Evolutionary conservation across 2,797 vertebrate species (phyloP), one percentile per base, ranked within the genome.

Genomic region (Pampus argenteus): DNA sequence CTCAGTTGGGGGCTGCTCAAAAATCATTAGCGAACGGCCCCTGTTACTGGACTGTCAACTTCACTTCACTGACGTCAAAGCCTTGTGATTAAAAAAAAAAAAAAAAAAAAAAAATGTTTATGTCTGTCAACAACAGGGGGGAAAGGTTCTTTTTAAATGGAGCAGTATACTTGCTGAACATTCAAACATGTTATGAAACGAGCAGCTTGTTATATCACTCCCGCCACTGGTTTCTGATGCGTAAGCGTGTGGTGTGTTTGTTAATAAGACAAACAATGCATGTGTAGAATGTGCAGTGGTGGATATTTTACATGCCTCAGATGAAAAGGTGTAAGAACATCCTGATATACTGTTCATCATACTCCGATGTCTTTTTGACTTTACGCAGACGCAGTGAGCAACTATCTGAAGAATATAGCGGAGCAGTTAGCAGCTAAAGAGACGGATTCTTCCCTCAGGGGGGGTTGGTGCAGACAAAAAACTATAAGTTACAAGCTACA

Each of bases 11-110:
- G 96, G 96, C 95, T 95, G 95, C 95, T 98, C 96, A 96, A 94
- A 96, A 97, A 97, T 96, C 96, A 94, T 98, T 98, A 98, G 96
- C 95, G 89, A 95, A 89, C 95, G 95, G 95, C 95, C 95, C 95
- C 95, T 91, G 94, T 95, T 95, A 95, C 95, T 84, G 94, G 94
- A 91, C 94, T 96, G 97, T 96, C 96, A 96, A 92, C 92, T 92
- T 85, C 93, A 88, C 93, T 95, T 92, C 93, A 82, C 90, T 75
- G 50, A 74, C 90, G 91, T 94, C 93, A 93, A 90, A 88, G 85
- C 84, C 6, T 65, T 2, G 82, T 72, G 44, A 81, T 83, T 89
- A 83, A 87, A 84, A 85, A 89, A 65, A 7, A 60, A 36, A 90
- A 74, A 88, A 91, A 84, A 36, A n/a, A 56, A 68, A 58, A 66